A percentile compares a stretch with the other conserved stretches of the same genome.
Evolutionary conservation across 2,888 invertebrate species (phyloP).

Genomic region (Odontothrips loti): DNA sequence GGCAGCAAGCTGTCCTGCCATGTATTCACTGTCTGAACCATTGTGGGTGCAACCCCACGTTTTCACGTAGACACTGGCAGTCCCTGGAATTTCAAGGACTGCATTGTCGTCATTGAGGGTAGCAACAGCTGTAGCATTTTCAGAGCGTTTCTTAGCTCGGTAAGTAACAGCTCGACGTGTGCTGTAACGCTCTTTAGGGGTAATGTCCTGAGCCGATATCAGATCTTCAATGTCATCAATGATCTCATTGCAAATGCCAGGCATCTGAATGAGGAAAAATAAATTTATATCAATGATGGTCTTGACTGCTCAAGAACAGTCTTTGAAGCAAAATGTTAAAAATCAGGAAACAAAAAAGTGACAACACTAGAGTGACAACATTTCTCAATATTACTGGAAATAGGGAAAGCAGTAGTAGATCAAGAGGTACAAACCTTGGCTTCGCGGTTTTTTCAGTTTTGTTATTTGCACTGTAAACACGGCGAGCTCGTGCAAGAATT

Average conservation of each 20-base stretch:
- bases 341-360: too few species aligned
- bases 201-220: conserved; percentile 72
- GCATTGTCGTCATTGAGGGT: conserved; percentile 42
- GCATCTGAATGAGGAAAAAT: conserved; percentile 47
- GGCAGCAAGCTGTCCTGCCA: conserved; percentile 89
- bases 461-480: too few species aligned
- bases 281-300: too few species aligned
- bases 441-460: too few species aligned
- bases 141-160: conserved; percentile 54
- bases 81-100: conserved; percentile 55
- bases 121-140: conserved; percentile 37
- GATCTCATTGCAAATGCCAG: conserved; percentile 60
- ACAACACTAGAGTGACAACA: too few species aligned
- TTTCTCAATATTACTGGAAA: too few species aligned
- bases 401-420: too few species aligned
- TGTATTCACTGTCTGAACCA: conserved; percentile 96
- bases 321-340: too few species aligned
- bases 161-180: conserved; percentile 66
- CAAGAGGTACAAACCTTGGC: too few species aligned
- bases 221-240: conserved; percentile 83
- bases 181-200: conserved; percentile 71
- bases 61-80: conserved; percentile 74
- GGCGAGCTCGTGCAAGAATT: too few species aligned
- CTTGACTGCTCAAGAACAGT: too few species aligned
- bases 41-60: conserved; percentile 99